Conservation (phyloP, 2,888 invertebrate genomes). For the Empis stercorea region DNA sequence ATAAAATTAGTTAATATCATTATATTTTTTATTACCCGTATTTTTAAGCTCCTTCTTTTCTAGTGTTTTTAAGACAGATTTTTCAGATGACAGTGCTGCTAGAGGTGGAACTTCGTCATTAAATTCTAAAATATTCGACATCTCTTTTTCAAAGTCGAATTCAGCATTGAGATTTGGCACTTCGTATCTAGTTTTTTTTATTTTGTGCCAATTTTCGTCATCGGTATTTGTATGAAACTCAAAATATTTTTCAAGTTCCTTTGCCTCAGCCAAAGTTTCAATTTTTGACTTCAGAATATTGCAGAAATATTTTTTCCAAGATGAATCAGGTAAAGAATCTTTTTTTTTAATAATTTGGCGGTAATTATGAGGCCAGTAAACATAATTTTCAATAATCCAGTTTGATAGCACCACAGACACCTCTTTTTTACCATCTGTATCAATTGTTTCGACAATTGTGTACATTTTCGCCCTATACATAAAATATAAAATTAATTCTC, state of each 20-base stretch:
- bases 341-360: neutral
- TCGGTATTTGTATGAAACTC: neutral
- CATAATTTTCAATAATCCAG: neutral
- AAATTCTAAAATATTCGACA: too few relatives aligned
- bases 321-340: neutral
- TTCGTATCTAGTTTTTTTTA: neutral
- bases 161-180: neutral
- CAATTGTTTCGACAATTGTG: neutral
- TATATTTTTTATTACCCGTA: neutral
- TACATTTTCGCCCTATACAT: neutral
- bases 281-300: neutral
- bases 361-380: neutral
- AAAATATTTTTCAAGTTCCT: neutral
- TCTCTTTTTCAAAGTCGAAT: too few relatives aligned
- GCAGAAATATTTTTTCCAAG: neutral
- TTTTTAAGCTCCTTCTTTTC: too few relatives aligned
- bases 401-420: slow-evolving; percentile 1
- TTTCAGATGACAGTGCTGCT: too few relatives aligned
- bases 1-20: too few relatives aligned
- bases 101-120: too few relatives aligned
- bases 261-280: neutral
- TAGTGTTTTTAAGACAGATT: too few relatives aligned
- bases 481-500: neutral
- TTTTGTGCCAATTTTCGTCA: neutral
- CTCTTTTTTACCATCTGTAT: neutral